These are phyloP conservation scores for Cacoxenus indagator DNA, from an alignment of 2,888 invertebrate genomes.

Conservation along the genomic window DNA sequence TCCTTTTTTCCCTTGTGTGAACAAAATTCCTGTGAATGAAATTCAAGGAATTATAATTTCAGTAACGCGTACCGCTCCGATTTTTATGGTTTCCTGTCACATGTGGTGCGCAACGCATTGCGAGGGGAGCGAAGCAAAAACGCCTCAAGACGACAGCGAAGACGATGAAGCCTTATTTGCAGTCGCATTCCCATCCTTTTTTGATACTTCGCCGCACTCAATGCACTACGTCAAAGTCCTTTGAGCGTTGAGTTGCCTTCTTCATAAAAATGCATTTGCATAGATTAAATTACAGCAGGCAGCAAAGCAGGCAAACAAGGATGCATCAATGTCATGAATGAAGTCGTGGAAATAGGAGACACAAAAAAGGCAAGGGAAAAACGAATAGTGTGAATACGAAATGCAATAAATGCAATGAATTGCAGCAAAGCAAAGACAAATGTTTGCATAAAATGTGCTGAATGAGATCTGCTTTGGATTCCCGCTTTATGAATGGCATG, in stretches of 20 bases:
- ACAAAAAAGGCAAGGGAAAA: slow-evolving; percentile 24
- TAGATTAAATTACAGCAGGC: slow-evolving; percentile 23
- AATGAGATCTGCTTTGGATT: slow-evolving; percentile 13
- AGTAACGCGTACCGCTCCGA: slow-evolving; percentile 43
- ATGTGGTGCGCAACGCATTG: slow-evolving; percentile 29
- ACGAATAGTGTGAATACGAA: slow-evolving; percentile 41
- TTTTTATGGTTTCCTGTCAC: slow-evolving; percentile 67
- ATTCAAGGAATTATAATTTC: slow-evolving; percentile 60
- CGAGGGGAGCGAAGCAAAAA: not conserved
- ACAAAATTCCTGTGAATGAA: slow-evolving; percentile 57
- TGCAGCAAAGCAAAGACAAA: slow-evolving; percentile 33
- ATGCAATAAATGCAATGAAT: slow-evolving; percentile 21
- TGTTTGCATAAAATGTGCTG: slow-evolving; percentile 50
- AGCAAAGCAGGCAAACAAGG: not conserved
- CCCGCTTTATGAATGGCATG: not conserved
- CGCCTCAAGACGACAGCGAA: slow-evolving; percentile 9
- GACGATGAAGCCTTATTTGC: slow-evolving; percentile 6
- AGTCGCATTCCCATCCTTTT: not conserved
- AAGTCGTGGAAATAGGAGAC: slow-evolving; percentile 21
- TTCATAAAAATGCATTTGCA: slow-evolving; percentile 20
- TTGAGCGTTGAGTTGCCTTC: not conserved
- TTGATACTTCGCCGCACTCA: not conserved
- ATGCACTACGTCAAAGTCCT: not conserved
- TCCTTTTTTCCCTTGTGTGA: slow-evolving; percentile 41
- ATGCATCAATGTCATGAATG: slow-evolving; percentile 21